Percentiles rank a stretch among this genome's conserved stretches.
These are phyloP conservation scores for Eulithis prunata DNA, from an alignment of 2,888 invertebrate species.

Conservation along the genomic window DNA sequence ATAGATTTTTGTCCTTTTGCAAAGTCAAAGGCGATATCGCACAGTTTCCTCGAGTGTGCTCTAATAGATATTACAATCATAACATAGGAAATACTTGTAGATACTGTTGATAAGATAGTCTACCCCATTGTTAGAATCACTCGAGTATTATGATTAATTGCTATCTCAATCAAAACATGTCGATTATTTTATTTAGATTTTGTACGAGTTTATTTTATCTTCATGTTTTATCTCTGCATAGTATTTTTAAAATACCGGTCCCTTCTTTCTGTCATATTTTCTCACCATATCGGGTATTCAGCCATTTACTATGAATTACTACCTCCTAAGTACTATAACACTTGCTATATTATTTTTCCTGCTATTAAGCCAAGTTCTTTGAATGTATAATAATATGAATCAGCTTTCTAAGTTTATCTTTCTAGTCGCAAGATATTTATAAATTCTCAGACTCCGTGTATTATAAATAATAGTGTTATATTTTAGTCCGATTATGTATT, in stretches of 20 bases:
- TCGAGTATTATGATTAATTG: conserved; percentile 42
- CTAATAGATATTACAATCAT: conserved; percentile 3
- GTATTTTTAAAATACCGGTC: too few species aligned
- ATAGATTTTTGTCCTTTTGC: background rate
- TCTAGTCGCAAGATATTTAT: background rate
- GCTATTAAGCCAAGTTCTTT: background rate
- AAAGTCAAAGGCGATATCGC: background rate
- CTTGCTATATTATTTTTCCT: background rate
- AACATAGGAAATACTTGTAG: conserved; percentile 24
- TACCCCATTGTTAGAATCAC: conserved; percentile 34
- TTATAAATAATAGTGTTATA: background rate
- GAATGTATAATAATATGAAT: background rate
- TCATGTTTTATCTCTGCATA: too few species aligned
- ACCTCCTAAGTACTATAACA: too few species aligned
- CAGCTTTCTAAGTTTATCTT: background rate
- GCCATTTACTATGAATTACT: background rate
- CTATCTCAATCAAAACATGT: conserved; percentile 28
- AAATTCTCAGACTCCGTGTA: background rate
- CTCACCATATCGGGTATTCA: background rate
- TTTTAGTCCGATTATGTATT: background rate
- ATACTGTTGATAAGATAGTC: conserved; percentile 35
- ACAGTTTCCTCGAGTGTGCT: background rate
- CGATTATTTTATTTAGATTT: conserved; percentile 4
- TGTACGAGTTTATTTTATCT: background rate
- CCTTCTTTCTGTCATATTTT: too few species aligned